phyloP scores from a whole-genome alignment of 2,113 vertebrate species.

The Cathartes aura region DNA sequence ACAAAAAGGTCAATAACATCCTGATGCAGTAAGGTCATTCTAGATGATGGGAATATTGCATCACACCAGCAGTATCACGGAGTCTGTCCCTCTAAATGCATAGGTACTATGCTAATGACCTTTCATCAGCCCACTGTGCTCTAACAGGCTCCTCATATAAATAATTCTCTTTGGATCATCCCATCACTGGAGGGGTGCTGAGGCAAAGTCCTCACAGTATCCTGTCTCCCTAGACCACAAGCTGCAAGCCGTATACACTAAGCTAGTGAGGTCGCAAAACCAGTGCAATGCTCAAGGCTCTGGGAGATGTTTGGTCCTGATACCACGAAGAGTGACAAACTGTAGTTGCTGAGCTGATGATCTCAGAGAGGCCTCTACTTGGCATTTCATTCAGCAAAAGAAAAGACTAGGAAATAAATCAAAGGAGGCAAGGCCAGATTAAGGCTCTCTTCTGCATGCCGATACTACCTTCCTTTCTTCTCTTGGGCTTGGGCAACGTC shows the following conservation, averaged over 20 bases:
- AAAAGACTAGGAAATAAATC: neutral
- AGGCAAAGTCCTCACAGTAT: neutral
- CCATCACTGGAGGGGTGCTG: neutral
- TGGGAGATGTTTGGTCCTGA: neutral
- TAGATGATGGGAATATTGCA: neutral
- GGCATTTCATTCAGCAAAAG: neutral
- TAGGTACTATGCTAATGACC: neutral
- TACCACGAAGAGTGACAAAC: neutral
- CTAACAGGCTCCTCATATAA: neutral
- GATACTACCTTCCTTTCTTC: neutral
- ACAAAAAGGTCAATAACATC: neutral
- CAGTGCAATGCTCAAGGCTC: neutral
- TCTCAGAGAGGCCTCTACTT: neutral
- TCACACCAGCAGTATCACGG: neutral
- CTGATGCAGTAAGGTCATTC: neutral
- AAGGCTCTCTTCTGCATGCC: neutral
- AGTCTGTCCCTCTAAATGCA: neutral
- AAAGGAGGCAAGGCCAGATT: neutral
- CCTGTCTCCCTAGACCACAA: neutral
- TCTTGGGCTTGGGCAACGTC: neutral
- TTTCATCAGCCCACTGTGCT: neutral
- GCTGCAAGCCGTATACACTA: neutral
- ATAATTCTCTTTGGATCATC: neutral
- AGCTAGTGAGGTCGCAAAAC: neutral
- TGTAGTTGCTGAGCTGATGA: neutral